Evolutionary conservation across 37 sponge, comb jelly and placozoan species (phyloP), one percentile per base, ranked within the genome.

Genomic region (Theonella swinhoei): DNA sequence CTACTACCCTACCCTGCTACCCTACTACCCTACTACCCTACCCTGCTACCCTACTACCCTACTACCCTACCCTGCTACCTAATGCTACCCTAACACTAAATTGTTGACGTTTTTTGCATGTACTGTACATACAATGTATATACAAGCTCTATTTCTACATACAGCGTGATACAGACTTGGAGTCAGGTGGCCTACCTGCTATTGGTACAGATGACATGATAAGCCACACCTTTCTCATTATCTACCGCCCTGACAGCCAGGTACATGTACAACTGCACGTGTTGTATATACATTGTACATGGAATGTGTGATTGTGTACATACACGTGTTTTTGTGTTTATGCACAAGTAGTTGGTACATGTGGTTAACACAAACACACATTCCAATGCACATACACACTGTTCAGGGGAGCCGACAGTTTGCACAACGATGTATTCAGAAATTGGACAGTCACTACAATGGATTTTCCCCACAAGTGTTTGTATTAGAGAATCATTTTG

Each of bases 181-280:
- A 47, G 11, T 47, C 54, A 47, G 14, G 11, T 47, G 11, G 14
- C 7, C 54, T 47, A 14, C 54, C 54, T 14, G 14, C 54, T 47
- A 14, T 47, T 47, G 14, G 11, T 7, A 47, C 54, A 1, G 61
- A 32, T 4, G 62, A 30, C 76, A 4, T 32, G 2, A 28, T 14
- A 2, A 11, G n/a, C 36, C 67, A 75, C 25, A 4, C 78, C 61
- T 85, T 85, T 31, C 32, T 85, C 26, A 58, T 85, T 32, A 68
- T 85, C n/a, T 85, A 85, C 39, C 78, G 77, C 22, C 78, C 85
- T 71, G 85, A 85, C 59, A 69, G 43, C 61, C 78, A 85, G 85
- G 85, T 85, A 62, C 22, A 54, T n/a, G 20, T 33, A 7, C 28
- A 26, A 23, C 22, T 66, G 28, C 8, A 24, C 8, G 25, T 66